A percentile compares a stretch with the other conserved stretches of the same genome.
These are phyloP conservation scores for Pterocles burchelli DNA, from an alignment of 2,113 vertebrate species.

Conservation along the genomic window DNA sequence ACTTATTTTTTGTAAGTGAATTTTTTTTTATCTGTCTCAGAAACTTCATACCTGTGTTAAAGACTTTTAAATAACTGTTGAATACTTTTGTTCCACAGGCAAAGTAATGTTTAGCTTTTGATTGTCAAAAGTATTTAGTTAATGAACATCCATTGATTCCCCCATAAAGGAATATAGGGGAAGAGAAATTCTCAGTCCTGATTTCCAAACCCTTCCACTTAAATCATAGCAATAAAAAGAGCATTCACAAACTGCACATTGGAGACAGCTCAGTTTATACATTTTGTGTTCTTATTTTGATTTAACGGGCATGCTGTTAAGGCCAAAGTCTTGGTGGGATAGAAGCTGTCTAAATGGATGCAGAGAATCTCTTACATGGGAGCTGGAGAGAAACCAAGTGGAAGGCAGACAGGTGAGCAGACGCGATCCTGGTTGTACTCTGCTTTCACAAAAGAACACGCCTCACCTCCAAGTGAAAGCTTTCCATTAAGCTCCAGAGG, in stretches of 20 bases:
- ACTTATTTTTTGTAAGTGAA: background rate
- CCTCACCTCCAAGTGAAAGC: background rate
- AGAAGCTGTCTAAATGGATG: background rate
- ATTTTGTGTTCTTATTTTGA: slow-evolving; percentile 3
- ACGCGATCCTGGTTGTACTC: background rate
- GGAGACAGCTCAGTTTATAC: background rate
- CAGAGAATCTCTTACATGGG: background rate
- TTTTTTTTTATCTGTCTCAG: background rate
- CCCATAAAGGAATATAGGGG: background rate
- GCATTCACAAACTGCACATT: background rate
- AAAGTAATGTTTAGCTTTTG: background rate
- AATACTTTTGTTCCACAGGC: background rate
- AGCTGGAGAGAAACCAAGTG: background rate
- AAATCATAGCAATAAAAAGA: background rate
- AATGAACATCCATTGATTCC: background rate
- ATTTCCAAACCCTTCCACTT: background rate
- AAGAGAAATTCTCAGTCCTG: background rate
- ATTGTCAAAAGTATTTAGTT: slow-evolving; percentile 5
- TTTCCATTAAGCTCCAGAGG: background rate
- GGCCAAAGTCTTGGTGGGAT: background rate
- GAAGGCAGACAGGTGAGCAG: background rate
- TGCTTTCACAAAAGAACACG: background rate
- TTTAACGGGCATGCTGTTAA: background rate
- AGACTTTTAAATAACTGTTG: background rate
- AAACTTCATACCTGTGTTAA: background rate